Percentiles rank a stretch among this genome's conserved stretches.
These are phyloP conservation scores for Limnodromus scolopaceus DNA, from an alignment of 2,797 vertebrate genomes.

Conservation along the genomic window DNA sequence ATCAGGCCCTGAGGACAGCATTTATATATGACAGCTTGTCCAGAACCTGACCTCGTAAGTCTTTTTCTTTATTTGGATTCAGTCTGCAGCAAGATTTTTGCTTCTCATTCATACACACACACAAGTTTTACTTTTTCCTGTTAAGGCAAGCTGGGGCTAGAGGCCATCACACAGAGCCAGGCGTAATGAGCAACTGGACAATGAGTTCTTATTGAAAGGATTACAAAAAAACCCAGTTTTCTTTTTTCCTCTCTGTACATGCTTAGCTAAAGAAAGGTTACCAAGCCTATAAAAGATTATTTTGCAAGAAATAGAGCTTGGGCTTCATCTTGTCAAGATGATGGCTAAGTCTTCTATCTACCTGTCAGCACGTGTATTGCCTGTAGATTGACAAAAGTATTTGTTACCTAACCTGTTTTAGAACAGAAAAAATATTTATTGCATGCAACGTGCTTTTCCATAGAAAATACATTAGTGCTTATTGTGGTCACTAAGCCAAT, in stretches of 20 bases:
- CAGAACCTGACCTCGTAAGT: background rate
- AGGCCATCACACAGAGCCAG: background rate
- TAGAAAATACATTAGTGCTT: background rate
- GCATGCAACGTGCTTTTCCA: background rate
- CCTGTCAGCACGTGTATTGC: background rate
- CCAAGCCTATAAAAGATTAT: background rate
- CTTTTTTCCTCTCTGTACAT: background rate
- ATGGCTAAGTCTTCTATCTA: background rate
- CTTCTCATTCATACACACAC: background rate
- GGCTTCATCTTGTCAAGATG: background rate
- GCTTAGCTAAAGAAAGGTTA: constrained; percentile 24
- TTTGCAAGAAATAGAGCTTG: constrained; percentile 10
- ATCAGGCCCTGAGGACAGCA: background rate
- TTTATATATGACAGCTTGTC: background rate
- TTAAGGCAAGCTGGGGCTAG: constrained; percentile 10
- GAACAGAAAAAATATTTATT: background rate
- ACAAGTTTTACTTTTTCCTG: background rate
- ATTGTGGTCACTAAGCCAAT: background rate
- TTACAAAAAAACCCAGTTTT: background rate
- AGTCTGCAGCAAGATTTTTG: background rate
- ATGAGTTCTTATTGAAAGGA: background rate
- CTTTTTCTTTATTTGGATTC: background rate
- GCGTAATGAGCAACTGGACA: background rate
- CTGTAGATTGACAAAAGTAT: background rate
- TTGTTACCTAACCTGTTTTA: background rate